A percentile compares a stretch with the other conserved stretches of the same genome.
These are phyloP conservation scores for Phaedon cochleariae DNA, from an alignment of 2,888 invertebrate genomes.

Conservation along the genomic window DNA sequence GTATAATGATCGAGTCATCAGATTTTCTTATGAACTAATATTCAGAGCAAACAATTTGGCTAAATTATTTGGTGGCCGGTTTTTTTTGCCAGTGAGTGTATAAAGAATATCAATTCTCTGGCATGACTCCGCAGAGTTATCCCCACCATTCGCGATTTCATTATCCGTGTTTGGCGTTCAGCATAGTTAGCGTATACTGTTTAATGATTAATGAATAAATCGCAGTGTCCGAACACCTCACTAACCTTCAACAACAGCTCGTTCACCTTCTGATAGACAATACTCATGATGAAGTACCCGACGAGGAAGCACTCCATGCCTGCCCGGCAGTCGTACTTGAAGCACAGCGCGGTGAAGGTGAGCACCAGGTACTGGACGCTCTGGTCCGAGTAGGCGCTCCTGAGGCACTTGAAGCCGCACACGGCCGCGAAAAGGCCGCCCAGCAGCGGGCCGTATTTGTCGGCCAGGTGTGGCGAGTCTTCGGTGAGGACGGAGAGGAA, in stretches of 20 bases:
- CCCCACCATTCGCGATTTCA: too few species aligned
- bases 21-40: too few species aligned
- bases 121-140: too few species aligned
- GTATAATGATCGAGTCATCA: too few species aligned
- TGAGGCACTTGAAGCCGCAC: slow-evolving; percentile 87
- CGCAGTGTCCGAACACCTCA: too few species aligned
- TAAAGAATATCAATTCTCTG: too few species aligned
- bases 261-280: slow-evolving; percentile 87
- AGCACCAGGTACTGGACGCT: slow-evolving; percentile 91
- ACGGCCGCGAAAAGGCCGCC: slow-evolving; percentile 87
- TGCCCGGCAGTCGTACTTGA: slow-evolving; percentile 81
- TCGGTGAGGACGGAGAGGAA: slow-evolving; percentile 89
- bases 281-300: slow-evolving; percentile 91
- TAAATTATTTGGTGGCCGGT: too few species aligned
- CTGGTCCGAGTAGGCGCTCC: slow-evolving; percentile 91
- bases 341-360: slow-evolving; percentile 88
- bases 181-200: too few species aligned
- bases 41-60: too few species aligned
- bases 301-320: slow-evolving; percentile 89
- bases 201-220: too few species aligned
- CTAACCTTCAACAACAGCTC: slow-evolving; percentile 90
- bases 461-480: slow-evolving; percentile 79
- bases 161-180: too few species aligned
- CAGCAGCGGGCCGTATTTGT: slow-evolving; percentile 79
- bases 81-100: too few species aligned